phyloP scores from a whole-genome alignment of 37 sponge, comb jelly and placozoan species.

The Hexactinellida sp. region DNA sequence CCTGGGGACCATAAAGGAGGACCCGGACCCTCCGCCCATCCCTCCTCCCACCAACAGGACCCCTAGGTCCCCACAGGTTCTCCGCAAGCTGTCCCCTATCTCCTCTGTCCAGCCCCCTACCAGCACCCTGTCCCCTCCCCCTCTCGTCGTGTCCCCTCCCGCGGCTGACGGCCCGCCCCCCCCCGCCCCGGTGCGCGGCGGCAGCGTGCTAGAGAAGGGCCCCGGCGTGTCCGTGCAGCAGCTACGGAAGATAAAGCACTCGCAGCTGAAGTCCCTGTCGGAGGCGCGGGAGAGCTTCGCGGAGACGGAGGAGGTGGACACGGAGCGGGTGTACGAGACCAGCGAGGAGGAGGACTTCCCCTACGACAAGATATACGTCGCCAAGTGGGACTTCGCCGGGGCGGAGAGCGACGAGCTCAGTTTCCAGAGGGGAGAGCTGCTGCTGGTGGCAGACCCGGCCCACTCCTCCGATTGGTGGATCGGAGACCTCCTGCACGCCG shows the following conservation, averaged over 20 bases:
- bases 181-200: background rate
- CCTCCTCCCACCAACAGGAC: background rate
- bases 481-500: constrained; percentile 38
- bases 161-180: background rate
- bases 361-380: constrained; percentile 49
- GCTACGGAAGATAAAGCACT: background rate
- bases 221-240: background rate
- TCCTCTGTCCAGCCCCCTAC: background rate
- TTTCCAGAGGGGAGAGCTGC: constrained; percentile 56
- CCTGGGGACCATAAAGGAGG: background rate
- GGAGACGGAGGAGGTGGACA: constrained; percentile 30
- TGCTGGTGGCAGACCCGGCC: constrained; percentile 34
- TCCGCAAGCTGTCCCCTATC: background rate
- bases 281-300: background rate
- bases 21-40: background rate
- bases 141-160: constrained; percentile 3
- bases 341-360: constrained; percentile 27
- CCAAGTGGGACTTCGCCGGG: constrained; percentile 53
- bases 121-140: constrained; percentile 17
- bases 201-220: background rate
- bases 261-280: background rate
- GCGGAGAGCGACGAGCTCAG: constrained; percentile 48
- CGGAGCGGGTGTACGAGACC: constrained; percentile 23
- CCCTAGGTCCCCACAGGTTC: background rate
- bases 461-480: constrained; percentile 52